Conservation (phyloP, 2,888 invertebrate species). For the Tuberolachnus salignus region DNA sequence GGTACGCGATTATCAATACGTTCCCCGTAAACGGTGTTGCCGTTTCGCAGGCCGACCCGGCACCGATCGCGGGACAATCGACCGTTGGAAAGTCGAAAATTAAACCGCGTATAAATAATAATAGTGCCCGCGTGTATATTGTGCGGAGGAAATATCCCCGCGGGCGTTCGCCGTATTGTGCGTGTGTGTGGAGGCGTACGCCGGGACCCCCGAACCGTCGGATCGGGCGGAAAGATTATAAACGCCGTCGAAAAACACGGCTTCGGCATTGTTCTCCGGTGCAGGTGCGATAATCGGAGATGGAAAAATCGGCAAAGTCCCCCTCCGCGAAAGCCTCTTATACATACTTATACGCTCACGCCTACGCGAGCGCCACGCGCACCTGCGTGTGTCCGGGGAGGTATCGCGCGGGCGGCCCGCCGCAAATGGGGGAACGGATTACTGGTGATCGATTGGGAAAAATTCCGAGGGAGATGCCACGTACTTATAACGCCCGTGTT, state of each 20-base stretch:
- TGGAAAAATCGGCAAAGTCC: conserved; percentile 51
- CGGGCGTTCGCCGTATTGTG: too few relatives aligned
- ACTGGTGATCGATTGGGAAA: conserved; percentile 16
- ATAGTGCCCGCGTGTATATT: too few relatives aligned
- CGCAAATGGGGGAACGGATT: conserved; percentile 20
- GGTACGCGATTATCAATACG: too few relatives aligned
- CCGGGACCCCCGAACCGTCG: too few relatives aligned
- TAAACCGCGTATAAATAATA: too few relatives aligned
- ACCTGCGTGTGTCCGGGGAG: conserved; percentile 21
- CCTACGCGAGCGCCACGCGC: conserved; percentile 32
- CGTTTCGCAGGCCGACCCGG: too few relatives aligned
- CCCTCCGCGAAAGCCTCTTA: conserved; percentile 53
- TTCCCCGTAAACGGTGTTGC: too few relatives aligned
- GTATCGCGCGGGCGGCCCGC: background rate
- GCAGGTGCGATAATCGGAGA: conserved; percentile 55
- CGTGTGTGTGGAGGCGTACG: too few relatives aligned
- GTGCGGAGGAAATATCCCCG: too few relatives aligned
- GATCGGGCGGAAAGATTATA: background rate
- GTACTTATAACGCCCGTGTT: too few relatives aligned
- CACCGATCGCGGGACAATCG: too few relatives aligned
- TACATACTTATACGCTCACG: conserved; percentile 35
- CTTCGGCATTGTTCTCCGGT: conserved; percentile 10
- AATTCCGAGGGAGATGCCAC: background rate
- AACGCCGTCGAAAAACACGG: conserved; percentile 8
- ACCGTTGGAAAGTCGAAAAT: too few relatives aligned